Conservation (phyloP, 2,888 invertebrate genomes). For the Byasa hedistus region DNA sequence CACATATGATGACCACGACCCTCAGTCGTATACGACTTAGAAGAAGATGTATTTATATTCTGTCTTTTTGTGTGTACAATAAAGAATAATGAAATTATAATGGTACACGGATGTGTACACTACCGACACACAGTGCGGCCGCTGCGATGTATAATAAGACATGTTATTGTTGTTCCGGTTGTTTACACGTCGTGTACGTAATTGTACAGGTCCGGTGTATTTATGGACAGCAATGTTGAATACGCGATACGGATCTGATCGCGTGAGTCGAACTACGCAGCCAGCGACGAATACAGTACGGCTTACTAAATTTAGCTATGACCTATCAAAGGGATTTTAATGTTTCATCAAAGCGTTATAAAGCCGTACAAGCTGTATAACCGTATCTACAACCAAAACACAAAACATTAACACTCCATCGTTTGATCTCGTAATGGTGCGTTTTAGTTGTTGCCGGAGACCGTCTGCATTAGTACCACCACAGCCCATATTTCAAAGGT, state of each 20-base stretch:
- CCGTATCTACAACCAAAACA: neutral
- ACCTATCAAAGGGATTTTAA: neutral
- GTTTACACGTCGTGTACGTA: constrained; percentile 29
- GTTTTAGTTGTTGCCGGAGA: too few species aligned
- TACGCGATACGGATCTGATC: constrained; percentile 13
- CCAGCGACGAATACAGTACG: constrained; percentile 3
- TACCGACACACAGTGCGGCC: neutral
- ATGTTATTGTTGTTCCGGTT: constrained; percentile 11
- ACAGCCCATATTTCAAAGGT: too few species aligned
- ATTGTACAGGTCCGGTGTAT: constrained; percentile 26
- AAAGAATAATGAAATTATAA: too few species aligned
- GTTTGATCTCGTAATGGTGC: neutral
- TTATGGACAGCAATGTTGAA: constrained; percentile 24
- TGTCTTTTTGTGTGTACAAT: too few species aligned
- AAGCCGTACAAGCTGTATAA: neutral
- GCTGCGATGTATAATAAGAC: constrained; percentile 21
- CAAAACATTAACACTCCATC: neutral
- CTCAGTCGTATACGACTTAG: too few species aligned
- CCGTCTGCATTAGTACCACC: too few species aligned
- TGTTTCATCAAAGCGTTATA: neutral
- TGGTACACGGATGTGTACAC: neutral
- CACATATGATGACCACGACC: too few species aligned
- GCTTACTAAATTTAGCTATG: constrained; percentile 12
- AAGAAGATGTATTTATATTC: too few species aligned
- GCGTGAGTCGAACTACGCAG: neutral